Evolutionary conservation across 2,888 invertebrate genomes (phyloP), one percentile per base, ranked within the genome.

Genomic region (Apodemia mormo): DNA sequence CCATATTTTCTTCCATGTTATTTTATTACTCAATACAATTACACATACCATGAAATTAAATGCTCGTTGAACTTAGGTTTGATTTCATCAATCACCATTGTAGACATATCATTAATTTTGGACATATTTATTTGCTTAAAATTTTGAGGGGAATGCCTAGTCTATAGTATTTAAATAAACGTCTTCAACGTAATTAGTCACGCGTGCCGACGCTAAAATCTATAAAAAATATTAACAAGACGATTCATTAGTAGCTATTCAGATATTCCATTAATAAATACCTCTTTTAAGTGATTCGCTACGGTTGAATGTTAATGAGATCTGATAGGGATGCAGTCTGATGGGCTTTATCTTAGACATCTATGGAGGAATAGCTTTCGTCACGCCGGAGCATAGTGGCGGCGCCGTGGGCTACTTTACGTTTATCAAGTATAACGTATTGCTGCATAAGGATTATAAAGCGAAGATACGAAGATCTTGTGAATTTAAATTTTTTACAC

Each of bases 231-330:
- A 75, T 78, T 76, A 76, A 71, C 71, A 73, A 68, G 75, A 69
- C 73, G 70, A 73, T 72, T 89, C 87, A 85, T 89, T 86, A 88
- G 79, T 76, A 74, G 69, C 83, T 79, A 86, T 90, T 89, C 85
- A 73, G 69, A 72, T 74, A 72, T 71, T 74, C 71, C 71, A 74
- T 74, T 74, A 72, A 74, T 73, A 73, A 73, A 75, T 73, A 74
- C 68, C 69, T 70, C 68, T 72, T 75, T 71, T 67, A 56, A 69
- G 54, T 66, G 33, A 74, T 75, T 75, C 66, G 74, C 71, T 74
- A 67, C 73, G 76, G 71, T 74, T 73, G 61, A 70, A 70, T 66
- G 70, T 71, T 76, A 74, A 76, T 74, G 70, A 71, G 74, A 74
- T 68, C 61, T 58, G 68, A 71, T 68, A 61, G 61, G 49, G 30